Percentiles rank a stretch among this genome's conserved stretches.
Evolutionary conservation across 1,140 invertebrate species (phyloP).

Genomic region (Drosophila equinoxialis): DNA sequence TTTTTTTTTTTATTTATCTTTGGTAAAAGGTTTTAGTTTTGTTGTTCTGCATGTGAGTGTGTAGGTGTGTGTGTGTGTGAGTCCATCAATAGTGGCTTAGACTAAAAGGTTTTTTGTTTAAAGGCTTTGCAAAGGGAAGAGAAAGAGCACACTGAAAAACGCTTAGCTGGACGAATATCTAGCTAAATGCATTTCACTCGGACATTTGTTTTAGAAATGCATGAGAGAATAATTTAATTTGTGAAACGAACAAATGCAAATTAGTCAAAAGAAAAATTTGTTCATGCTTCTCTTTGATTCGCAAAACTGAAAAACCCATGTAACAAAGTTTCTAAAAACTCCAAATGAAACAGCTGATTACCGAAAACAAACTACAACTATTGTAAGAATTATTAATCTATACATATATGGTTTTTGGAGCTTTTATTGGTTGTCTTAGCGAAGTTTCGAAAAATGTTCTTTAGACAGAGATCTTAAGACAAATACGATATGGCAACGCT

Average conservation of each 20-base stretch:
- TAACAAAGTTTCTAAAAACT: too few relatives aligned
- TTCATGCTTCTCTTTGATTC: not conserved
- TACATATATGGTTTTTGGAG: too few relatives aligned
- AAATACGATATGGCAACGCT: too few relatives aligned
- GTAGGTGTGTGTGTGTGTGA: constrained; percentile 9
- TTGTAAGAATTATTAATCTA: too few relatives aligned
- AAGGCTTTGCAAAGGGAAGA: constrained; percentile 9
- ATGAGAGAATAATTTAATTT: constrained; percentile 9
- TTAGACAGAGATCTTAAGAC: too few relatives aligned
- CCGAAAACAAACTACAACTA: too few relatives aligned
- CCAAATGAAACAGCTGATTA: too few relatives aligned
- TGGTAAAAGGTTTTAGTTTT: constrained; percentile 77
- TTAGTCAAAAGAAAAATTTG: not conserved
- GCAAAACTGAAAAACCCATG: too few relatives aligned
- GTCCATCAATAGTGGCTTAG: constrained; percentile 51
- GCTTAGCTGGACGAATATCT: constrained; percentile 16
- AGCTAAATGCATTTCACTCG: constrained; percentile 12
- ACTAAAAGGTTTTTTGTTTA: constrained; percentile 45
- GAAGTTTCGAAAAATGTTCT: too few relatives aligned
- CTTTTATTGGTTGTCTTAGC: too few relatives aligned
- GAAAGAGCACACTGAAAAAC: not conserved
- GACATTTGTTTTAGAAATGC: constrained; percentile 2
- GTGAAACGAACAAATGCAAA: not conserved
- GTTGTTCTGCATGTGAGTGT: constrained; percentile 25
- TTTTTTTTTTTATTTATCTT: constrained; percentile 78